Conservation (phyloP, 1,140 invertebrate species). For the Micrasema longulum region DNA sequence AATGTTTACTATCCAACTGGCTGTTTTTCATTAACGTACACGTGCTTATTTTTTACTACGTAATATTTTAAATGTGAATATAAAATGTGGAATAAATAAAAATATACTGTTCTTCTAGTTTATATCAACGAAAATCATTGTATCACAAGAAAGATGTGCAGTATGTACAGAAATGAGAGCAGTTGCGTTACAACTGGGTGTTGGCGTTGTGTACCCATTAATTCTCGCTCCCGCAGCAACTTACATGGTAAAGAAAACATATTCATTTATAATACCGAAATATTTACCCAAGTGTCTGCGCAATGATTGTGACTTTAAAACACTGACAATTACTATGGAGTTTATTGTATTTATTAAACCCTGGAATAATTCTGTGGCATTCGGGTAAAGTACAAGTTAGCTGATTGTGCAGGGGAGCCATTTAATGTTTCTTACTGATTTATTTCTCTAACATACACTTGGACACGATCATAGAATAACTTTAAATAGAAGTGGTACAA, state of each 20-base stretch:
- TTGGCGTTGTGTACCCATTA: constrained; percentile 63
- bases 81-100: not conserved
- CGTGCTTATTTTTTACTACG: not conserved
- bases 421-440: too few relatives aligned
- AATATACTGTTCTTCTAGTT: constrained; percentile 58
- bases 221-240: constrained; percentile 61
- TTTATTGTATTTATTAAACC: constrained; percentile 43
- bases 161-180: constrained; percentile 66
- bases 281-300: not conserved
- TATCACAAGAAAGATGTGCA: constrained; percentile 62
- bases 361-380: constrained; percentile 4
- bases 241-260: constrained; percentile 63
- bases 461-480: too few relatives aligned
- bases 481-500: too few relatives aligned
- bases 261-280: not conserved
- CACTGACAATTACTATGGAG: constrained; percentile 10
- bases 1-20: too few relatives aligned
- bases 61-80: not conserved
- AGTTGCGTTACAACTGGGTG: constrained; percentile 56
- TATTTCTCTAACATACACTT: too few relatives aligned
- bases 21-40: too few relatives aligned
- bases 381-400: constrained; percentile 3
- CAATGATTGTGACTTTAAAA: not conserved
- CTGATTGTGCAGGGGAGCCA: too few relatives aligned
- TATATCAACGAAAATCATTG: constrained; percentile 61